phyloP scores from a whole-genome alignment of 2,797 vertebrate genomes.

The Ispidina lecontei region DNA sequence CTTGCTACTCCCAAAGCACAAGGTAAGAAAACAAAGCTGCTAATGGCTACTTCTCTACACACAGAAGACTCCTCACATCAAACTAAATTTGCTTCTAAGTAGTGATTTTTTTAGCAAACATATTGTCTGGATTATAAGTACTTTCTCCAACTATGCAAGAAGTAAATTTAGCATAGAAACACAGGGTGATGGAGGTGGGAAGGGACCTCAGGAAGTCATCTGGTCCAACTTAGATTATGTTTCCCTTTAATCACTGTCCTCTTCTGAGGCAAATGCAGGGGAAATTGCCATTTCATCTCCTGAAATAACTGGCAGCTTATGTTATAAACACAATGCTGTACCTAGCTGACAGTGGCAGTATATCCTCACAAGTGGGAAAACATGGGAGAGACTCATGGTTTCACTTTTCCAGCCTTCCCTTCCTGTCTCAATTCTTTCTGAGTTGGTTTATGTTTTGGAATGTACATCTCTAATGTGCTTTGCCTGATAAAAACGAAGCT shows the following conservation, averaged over 20 bases:
- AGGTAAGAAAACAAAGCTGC: conserved; percentile 24
- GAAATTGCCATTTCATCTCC: not conserved
- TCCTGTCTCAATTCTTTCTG: not conserved
- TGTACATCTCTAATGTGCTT: not conserved
- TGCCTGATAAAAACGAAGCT: not conserved
- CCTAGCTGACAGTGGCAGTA: not conserved
- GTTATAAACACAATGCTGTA: not conserved
- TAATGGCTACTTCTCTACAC: not conserved
- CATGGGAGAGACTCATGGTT: not conserved
- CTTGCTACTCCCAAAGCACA: not conserved
- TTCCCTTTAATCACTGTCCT: not conserved
- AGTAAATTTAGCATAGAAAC: not conserved
- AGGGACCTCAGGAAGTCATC: not conserved
- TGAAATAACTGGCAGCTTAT: not conserved
- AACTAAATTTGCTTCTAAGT: not conserved
- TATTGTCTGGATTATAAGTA: not conserved
- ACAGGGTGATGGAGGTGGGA: not conserved
- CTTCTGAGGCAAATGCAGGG: not conserved
- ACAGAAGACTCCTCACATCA: not conserved
- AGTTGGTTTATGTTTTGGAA: not conserved
- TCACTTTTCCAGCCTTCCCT: not conserved
- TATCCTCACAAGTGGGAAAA: not conserved
- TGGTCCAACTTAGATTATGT: not conserved
- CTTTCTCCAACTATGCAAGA: not conserved
- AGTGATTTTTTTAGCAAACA: not conserved